phyloP scores from a whole-genome alignment of 2,797 vertebrate genomes.

The Sebastes aleutianus region DNA sequence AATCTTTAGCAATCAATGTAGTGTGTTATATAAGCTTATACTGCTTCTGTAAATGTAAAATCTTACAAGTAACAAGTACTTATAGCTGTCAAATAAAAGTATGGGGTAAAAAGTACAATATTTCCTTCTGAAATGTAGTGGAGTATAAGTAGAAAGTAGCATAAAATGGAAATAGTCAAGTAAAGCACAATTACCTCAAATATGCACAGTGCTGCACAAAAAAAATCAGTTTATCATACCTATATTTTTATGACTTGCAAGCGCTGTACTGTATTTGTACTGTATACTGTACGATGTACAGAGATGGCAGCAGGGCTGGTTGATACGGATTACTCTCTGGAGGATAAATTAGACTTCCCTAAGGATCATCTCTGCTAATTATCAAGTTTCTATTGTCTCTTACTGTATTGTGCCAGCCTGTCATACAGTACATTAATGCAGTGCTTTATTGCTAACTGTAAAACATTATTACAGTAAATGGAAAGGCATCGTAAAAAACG shows the following conservation, averaged over 20 bases:
- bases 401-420: background rate
- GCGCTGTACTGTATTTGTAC: background rate
- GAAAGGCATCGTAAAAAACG: constrained; percentile 39
- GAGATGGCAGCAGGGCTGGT: background rate
- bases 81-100: background rate
- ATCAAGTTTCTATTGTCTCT: background rate
- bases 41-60: background rate
- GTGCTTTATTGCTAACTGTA: constrained; percentile 43
- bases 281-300: background rate
- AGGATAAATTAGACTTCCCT: background rate
- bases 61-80: background rate
- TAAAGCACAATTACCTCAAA: background rate
- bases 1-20: background rate
- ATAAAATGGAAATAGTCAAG: background rate
- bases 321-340: background rate
- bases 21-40: background rate
- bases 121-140: background rate
- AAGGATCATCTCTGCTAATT: background rate
- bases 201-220: background rate
- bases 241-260: background rate
- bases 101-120: background rate
- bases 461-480: constrained; percentile 57
- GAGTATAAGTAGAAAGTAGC: background rate
- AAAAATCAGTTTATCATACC: background rate
- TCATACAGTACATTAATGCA: constrained; percentile 16